Base-by-base conservation (phyloP, 1,140 invertebrate species). In the Conopomorpha cramerella region DNA sequence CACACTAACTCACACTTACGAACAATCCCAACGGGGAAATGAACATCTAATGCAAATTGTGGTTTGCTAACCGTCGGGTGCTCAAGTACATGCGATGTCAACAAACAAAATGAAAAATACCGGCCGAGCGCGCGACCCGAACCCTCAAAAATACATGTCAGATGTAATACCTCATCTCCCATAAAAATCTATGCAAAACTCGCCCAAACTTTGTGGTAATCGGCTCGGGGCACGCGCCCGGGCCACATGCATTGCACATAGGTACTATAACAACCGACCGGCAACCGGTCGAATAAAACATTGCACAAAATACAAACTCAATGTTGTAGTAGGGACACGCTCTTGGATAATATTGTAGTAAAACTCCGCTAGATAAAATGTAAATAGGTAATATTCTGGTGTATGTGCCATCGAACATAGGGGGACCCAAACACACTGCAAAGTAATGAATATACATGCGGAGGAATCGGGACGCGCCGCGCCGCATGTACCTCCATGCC, bases 301-400 rank as follows among this genome's bases (percentile, higher is more conserved):
- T 74, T 70, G 66, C 59, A 67, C 57, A 63, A 62, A 63, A 64
- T 71, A 65, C 58, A 65, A 76, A 76, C 66, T 72, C 71, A 76
- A 76, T 76, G 46, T 72, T 76, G 71, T 76, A 76, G 61, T 76
- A 76, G 62, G 45, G 71, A 60, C 63, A 49, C 67, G 61, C 70
- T 76, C 62, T 52, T 66, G 59, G 60, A 66, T 72, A 68, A 76
- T 76, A 70, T 71, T 70, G 65, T 76, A 72, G 57, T 72, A 72
- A 52, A 45, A 66, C 70, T 72, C 70, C 67, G 53, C 54, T 71
- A 72, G 65, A 76, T 76, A 76, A 72, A 71, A 71, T 72, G 67
- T 72, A 76, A 72, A 72, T 71, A 70, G 70, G 66, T 72, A 72
- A 63, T 70, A 67, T 72, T 70, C 72, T 63, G 65, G 67, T 59